A percentile compares a stretch with the other conserved stretches of the same genome.
Conservation (phyloP, 2,888 invertebrate species). For the Neria commutata region DNA sequence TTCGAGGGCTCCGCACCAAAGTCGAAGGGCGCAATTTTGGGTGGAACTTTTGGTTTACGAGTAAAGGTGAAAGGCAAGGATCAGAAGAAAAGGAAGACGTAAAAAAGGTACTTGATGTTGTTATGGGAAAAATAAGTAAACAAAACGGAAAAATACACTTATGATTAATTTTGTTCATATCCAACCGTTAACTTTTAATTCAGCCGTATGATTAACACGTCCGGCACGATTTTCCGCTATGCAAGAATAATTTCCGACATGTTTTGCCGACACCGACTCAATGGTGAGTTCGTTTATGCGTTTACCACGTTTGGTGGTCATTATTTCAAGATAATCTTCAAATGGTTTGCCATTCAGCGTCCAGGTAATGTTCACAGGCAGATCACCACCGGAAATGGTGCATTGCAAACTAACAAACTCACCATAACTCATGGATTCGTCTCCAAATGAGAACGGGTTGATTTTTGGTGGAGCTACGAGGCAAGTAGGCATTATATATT, state of each 20-base stretch:
- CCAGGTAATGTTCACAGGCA: slow-evolving; percentile 69
- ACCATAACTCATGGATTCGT: slow-evolving; percentile 73
- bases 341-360: slow-evolving; percentile 64
- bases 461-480: slow-evolving; percentile 75
- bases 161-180: slow-evolving; percentile 29
- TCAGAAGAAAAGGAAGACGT: slow-evolving; percentile 13
- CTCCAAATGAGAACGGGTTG: slow-evolving; percentile 76
- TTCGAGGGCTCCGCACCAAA: slow-evolving; percentile 73
- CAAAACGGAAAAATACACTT: slow-evolving; percentile 13
- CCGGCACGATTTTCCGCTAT: slow-evolving; percentile 77
- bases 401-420: slow-evolving; percentile 66
- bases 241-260: slow-evolving; percentile 79
- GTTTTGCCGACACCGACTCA: slow-evolving; percentile 71
- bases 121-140: neutral
- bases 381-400: slow-evolving; percentile 65
- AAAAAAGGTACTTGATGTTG: neutral
- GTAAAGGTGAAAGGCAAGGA: slow-evolving; percentile 29
- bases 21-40: slow-evolving; percentile 73
- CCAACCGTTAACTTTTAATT: slow-evolving; percentile 76
- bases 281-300: slow-evolving; percentile 69
- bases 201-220: slow-evolving; percentile 70
- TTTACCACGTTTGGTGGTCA: slow-evolving; percentile 61
- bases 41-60: slow-evolving; percentile 67
- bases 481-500: neutral
- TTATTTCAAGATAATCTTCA: slow-evolving; percentile 58